A percentile compares a stretch with the other conserved stretches of the same genome.
Conservation (phyloP, 2,797 vertebrate species). For the Semaprochilodus insignis region DNA sequence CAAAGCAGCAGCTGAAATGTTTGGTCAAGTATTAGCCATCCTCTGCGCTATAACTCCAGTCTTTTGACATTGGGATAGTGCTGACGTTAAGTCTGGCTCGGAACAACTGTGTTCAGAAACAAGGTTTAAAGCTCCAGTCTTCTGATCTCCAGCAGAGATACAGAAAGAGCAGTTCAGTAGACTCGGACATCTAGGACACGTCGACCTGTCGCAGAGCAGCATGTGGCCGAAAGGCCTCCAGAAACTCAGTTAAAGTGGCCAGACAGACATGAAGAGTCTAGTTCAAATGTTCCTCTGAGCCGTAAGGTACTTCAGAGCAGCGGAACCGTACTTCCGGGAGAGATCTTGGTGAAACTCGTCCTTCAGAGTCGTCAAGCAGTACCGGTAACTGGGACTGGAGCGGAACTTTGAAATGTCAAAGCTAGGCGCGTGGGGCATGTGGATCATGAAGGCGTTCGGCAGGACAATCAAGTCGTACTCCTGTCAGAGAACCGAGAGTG, state of each 20-base stretch:
- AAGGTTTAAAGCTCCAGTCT: conserved; percentile 65
- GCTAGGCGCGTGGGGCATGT: conserved; percentile 96
- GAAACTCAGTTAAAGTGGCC: conserved; percentile 20
- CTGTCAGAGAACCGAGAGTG: conserved; percentile 67
- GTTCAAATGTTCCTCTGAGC: conserved; percentile 85
- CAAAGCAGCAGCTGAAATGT: conserved; percentile 29
- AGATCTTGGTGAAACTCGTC: conserved; percentile 98
- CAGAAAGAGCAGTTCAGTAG: conserved; percentile 24
- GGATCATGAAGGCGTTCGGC: conserved; percentile 95
- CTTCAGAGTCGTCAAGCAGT: conserved; percentile 89
- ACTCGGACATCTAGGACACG: conserved; percentile 43
- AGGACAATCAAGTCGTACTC: conserved; percentile 93
- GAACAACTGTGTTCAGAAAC: conserved; percentile 41
- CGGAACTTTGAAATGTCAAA: conserved; percentile 96
- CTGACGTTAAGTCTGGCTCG: conserved; percentile 28
- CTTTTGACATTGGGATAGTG: background rate
- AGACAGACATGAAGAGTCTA: conserved; percentile 22
- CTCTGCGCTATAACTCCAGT: conserved; percentile 1
- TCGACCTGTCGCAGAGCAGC: conserved; percentile 45
- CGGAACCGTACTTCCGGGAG: conserved; percentile 90
- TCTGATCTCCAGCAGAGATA: conserved; percentile 30
- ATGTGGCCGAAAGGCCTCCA: conserved; percentile 15
- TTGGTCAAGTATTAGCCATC: conserved; percentile 51
- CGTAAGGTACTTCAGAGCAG: conserved; percentile 95
- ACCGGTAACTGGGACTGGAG: conserved; percentile 87